phyloP scores from a whole-genome alignment of 2,113 vertebrate species.

The Azemiops feae region DNA sequence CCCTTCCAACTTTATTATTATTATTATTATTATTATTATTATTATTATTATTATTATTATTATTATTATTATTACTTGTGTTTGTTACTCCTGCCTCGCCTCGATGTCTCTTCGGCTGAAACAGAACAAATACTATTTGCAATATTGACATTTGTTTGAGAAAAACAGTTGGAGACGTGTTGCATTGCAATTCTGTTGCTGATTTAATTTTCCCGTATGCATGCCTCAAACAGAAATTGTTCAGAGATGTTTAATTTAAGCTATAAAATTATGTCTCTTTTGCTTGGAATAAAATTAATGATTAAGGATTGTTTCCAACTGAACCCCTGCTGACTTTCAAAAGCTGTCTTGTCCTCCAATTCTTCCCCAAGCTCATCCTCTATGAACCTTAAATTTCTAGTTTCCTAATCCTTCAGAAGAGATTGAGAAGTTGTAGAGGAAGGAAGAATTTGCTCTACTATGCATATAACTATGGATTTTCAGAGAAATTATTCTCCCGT shows the following conservation, averaged over 20 bases:
- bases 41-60: no score
- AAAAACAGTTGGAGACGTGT: neutral
- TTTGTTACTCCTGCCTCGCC: no score
- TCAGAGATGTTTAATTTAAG: slow-evolving; percentile 35
- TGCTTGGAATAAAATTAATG: slow-evolving; percentile 3
- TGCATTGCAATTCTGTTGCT: neutral
- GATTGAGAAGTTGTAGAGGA: neutral
- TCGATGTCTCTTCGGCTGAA: no score
- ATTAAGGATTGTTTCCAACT: slow-evolving; percentile 6
- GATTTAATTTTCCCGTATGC: slow-evolving; percentile 34
- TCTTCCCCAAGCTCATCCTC: neutral
- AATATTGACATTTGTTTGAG: neutral
- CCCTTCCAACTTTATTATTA: no score
- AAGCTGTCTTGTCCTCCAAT: neutral
- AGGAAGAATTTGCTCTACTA: neutral
- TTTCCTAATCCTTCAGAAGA: neutral
- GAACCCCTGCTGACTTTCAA: neutral
- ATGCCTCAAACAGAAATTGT: slow-evolving; percentile 36
- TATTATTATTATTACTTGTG: no score
- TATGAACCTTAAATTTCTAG: neutral
- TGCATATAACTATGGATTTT: neutral
- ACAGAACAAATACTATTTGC: no score
- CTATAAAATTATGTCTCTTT: slow-evolving; percentile 45
- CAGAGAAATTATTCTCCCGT: neutral
- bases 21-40: no score